phyloP scores from a whole-genome alignment of 2,797 vertebrate species.

The Propithecus perrieri region DNA sequence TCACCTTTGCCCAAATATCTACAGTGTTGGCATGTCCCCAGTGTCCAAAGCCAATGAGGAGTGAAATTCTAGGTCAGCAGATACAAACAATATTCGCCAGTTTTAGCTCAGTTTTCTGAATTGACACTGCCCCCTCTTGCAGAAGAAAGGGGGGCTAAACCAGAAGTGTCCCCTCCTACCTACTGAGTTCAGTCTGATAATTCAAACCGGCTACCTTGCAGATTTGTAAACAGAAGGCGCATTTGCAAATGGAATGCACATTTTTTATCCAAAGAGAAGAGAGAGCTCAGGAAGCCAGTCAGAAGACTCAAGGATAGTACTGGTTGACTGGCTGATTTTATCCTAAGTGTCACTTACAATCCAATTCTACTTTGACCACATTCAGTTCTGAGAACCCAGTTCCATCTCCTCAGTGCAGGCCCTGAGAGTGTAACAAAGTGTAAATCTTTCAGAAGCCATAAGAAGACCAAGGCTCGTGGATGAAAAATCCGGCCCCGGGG shows the following conservation, averaged over 20 bases:
- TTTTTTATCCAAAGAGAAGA: background rate
- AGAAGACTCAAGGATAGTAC: background rate
- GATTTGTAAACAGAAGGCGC: background rate
- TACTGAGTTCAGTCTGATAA: background rate
- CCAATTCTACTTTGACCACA: background rate
- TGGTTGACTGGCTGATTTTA: background rate
- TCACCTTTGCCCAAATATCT: background rate
- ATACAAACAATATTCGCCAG: background rate
- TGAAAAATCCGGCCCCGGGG: background rate
- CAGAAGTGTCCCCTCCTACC: background rate
- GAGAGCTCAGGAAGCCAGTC: background rate
- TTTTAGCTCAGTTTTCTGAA: background rate
- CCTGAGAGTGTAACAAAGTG: background rate
- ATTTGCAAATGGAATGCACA: background rate
- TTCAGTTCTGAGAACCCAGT: background rate
- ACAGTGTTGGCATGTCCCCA: background rate
- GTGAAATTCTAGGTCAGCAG: background rate
- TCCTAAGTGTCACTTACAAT: background rate
- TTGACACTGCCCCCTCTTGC: background rate
- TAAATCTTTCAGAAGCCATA: background rate
- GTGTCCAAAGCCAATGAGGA: background rate
- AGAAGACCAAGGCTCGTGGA: background rate
- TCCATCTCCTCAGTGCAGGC: background rate
- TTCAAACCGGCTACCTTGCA: background rate
- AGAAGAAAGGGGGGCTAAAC: background rate